Percentiles rank a stretch among this genome's conserved stretches.
These are phyloP conservation scores for Plutomurus gul DNA, from an alignment of 1,140 invertebrate species.

Conservation along the genomic window DNA sequence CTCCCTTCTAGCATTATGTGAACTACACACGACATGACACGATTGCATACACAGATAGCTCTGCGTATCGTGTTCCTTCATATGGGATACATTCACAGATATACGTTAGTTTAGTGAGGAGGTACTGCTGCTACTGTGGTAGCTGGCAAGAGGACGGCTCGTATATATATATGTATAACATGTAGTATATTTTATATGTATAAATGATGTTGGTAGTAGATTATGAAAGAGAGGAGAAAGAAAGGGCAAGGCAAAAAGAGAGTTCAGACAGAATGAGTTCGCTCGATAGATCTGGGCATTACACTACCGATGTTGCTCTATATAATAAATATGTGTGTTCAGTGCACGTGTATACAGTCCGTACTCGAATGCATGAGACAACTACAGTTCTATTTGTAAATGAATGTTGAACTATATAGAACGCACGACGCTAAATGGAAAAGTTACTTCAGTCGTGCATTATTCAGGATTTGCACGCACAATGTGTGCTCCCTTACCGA, in stretches of 20 bases:
- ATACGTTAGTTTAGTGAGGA: too few relatives aligned
- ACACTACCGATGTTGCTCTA: not conserved
- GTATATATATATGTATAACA: not conserved
- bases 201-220: constrained; percentile 4
- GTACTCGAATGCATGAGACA: too few relatives aligned
- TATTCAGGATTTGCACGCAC: constrained; percentile 15
- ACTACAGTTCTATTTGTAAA: too few relatives aligned
- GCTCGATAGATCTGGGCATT: constrained; percentile 20
- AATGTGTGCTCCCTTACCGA: not conserved
- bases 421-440: too few relatives aligned
- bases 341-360: too few relatives aligned
- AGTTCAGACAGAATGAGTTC: not conserved
- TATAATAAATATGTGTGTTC: too few relatives aligned
- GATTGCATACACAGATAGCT: not conserved
- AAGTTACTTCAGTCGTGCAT: not conserved
- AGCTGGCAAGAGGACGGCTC: too few relatives aligned
- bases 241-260: constrained; percentile 13
- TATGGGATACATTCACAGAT: too few relatives aligned
- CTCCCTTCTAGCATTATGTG: not conserved
- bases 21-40: constrained; percentile 19
- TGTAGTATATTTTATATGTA: too few relatives aligned
- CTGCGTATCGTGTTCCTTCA: too few relatives aligned
- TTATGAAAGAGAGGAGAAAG: not conserved
- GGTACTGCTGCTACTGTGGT: too few relatives aligned
- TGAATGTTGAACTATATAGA: too few relatives aligned